Percentiles rank a stretch among this genome's conserved stretches.
Conservation (phyloP, 2,797 vertebrate genomes). For the Hemibagrus guttatus region DNA sequence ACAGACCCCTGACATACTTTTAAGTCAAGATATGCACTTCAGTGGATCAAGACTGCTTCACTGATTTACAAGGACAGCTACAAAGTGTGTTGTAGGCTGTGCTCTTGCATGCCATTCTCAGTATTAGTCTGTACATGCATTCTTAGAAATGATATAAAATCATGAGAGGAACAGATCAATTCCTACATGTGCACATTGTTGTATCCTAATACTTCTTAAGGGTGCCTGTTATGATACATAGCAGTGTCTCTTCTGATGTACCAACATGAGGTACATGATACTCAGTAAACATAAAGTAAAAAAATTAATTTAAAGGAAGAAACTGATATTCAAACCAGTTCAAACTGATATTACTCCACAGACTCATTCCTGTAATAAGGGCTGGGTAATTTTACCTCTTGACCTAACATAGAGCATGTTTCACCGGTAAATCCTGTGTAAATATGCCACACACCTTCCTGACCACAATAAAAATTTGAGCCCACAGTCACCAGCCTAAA, state of each 20-base stretch:
- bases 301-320: background rate
- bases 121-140: constrained; percentile 26
- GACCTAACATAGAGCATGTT: constrained; percentile 36
- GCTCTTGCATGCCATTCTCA: constrained; percentile 25
- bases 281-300: constrained; percentile 9
- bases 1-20: constrained; percentile 21
- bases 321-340: too few relatives aligned
- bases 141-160: constrained; percentile 20
- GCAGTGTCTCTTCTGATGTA: background rate
- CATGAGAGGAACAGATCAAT: background rate
- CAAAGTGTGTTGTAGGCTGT: background rate
- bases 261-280: background rate
- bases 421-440: constrained; percentile 14
- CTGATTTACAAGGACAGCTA: constrained; percentile 14
- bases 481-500: constrained; percentile 26
- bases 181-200: background rate
- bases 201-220: background rate
- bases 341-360: background rate
- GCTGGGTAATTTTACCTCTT: constrained; percentile 26
- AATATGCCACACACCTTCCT: constrained; percentile 44
- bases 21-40: constrained; percentile 27
- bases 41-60: constrained; percentile 13
- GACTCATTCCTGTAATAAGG: background rate
- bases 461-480: constrained; percentile 46
- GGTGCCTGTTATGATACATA: background rate